A percentile compares a stretch with the other conserved stretches of the same genome.
Conservation (phyloP, 2,797 vertebrate species). For the Coregonus sp. region DNA sequence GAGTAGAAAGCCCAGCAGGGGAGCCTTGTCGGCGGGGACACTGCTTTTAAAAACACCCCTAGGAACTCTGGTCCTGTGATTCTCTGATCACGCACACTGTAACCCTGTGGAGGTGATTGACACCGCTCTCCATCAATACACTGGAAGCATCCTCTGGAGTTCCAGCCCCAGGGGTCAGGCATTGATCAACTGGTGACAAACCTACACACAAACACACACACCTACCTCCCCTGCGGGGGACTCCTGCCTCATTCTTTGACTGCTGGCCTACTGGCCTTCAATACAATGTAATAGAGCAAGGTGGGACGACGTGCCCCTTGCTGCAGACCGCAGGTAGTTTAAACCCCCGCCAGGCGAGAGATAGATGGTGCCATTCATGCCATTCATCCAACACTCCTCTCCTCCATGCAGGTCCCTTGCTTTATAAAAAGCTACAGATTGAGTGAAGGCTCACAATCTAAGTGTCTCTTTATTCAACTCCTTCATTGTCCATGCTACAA, state of each 20-base stretch:
- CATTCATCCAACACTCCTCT: slow-evolving; percentile 7
- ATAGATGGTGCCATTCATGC: neutral
- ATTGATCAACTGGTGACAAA: neutral
- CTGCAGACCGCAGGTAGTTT: slow-evolving; percentile 1
- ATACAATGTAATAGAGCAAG: neutral
- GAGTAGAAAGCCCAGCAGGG: neutral
- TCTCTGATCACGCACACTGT: neutral
- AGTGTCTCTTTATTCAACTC: slow-evolving; percentile 26
- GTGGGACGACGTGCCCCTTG: neutral
- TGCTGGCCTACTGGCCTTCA: neutral
- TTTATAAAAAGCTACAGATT: neutral
- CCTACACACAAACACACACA: neutral
- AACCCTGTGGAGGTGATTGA: slow-evolving; percentile 19
- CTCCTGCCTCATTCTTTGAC: neutral
- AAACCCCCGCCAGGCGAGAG: neutral
- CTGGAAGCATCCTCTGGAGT: slow-evolving; percentile 15
- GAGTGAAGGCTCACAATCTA: neutral
- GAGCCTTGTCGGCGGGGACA: neutral
- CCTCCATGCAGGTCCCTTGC: neutral
- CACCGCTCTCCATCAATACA: slow-evolving; percentile 13
- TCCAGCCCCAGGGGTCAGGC: neutral
- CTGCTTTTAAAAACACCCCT: neutral
- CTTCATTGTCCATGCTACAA: slow-evolving; percentile 17
- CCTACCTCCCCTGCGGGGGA: neutral
- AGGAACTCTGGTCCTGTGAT: neutral